Conservation (phyloP, 2,888 invertebrate species). For the Yponomeuta plumbellus region DNA sequence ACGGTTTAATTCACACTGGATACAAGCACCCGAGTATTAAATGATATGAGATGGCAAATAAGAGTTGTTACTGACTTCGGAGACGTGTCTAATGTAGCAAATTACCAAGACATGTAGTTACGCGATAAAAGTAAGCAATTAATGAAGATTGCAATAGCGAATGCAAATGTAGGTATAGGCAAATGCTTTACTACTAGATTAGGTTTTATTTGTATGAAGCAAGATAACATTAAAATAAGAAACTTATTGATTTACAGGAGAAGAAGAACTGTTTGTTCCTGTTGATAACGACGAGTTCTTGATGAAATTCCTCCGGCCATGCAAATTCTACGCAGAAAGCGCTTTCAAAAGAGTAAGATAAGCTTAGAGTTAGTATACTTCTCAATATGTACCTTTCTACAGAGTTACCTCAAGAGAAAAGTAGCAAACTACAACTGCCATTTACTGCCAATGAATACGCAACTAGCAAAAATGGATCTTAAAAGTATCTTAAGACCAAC, state of each 20-base stretch:
- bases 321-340: conserved; percentile 90
- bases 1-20: background rate
- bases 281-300: conserved; percentile 84
- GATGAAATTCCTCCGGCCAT: conserved; percentile 87
- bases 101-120: background rate
- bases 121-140: background rate
- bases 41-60: background rate
- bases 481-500: too few relatives aligned
- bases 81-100: background rate
- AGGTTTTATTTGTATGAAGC: background rate
- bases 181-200: too few relatives aligned
- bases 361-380: too few relatives aligned
- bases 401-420: background rate
- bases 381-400: too few relatives aligned
- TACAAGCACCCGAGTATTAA: background rate
- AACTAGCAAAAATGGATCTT: too few relatives aligned
- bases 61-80: background rate
- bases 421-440: background rate
- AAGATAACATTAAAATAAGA: background rate
- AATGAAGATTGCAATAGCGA: too few relatives aligned
- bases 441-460: background rate
- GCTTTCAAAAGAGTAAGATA: conserved; percentile 82
- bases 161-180: too few relatives aligned
- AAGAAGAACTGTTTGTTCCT: conserved; percentile 78
- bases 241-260: conserved; percentile 66